phyloP scores from a whole-genome alignment of 1,140 invertebrate species.

The Trinorchestia longiramus region DNA sequence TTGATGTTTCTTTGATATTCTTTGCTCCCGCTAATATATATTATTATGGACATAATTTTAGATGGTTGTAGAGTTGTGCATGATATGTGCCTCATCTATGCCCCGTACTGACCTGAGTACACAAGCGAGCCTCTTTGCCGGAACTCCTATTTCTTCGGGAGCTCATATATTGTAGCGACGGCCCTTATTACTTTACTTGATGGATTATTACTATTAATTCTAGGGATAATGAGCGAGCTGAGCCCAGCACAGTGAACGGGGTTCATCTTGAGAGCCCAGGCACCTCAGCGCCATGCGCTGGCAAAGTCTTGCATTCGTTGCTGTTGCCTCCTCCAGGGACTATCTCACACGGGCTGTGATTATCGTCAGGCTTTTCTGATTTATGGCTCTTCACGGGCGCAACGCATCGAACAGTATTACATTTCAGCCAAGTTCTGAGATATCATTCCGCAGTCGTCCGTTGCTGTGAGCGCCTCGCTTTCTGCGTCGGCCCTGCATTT shows the following conservation, averaged over 20 bases:
- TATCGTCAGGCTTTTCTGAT: constrained; percentile 32
- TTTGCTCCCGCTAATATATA: neutral
- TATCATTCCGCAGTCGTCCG: neutral
- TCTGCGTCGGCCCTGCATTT: constrained; percentile 5
- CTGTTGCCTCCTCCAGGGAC: constrained; percentile 12
- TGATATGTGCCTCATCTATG: neutral
- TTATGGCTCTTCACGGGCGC: constrained; percentile 49
- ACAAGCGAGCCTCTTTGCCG: neutral
- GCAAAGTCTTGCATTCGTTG: neutral
- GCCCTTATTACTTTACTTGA: constrained; percentile 52
- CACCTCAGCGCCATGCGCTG: neutral
- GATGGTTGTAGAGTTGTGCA: neutral
- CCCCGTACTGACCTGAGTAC: neutral
- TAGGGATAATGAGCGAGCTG: constrained; percentile 45
- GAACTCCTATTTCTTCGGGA: constrained; percentile 33
- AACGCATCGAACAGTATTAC: constrained; percentile 49
- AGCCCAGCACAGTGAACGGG: neutral
- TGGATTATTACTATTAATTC: constrained; percentile 53
- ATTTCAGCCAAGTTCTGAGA: constrained; percentile 24
- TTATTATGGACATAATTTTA: neutral
- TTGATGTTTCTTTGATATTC: neutral
- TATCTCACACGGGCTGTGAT: constrained; percentile 16
- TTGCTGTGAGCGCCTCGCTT: constrained; percentile 3
- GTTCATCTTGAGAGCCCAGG: neutral
- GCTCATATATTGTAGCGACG: constrained; percentile 51